phyloP scores from a whole-genome alignment of 2,888 invertebrate species.

The Melinopterus prodromus region DNA sequence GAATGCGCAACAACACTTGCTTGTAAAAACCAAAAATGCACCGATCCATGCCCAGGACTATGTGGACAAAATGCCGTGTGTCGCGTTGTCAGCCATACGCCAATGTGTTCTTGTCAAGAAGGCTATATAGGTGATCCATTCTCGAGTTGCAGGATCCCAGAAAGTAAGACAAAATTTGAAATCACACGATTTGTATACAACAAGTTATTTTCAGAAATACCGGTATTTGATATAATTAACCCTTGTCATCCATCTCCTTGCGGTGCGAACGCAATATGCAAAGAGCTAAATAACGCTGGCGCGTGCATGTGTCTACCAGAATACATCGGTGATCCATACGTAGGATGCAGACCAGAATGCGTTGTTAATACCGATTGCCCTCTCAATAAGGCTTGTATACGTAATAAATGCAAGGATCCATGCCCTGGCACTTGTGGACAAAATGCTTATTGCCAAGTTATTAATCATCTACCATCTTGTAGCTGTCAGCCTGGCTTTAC shows the following conservation, averaged over 20 bases:
- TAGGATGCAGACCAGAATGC: slow-evolving; percentile 72
- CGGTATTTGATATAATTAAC: slow-evolving; percentile 48
- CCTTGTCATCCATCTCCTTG: slow-evolving; percentile 73
- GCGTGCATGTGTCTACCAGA: slow-evolving; percentile 67
- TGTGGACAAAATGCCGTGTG: slow-evolving; percentile 67
- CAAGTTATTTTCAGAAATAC: slow-evolving; percentile 31
- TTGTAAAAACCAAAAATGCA: slow-evolving; percentile 78
- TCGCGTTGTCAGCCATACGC: slow-evolving; percentile 66
- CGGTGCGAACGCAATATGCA: slow-evolving; percentile 70
- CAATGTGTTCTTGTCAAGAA: slow-evolving; percentile 66
- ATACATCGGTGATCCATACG: slow-evolving; percentile 72
- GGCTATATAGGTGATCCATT: slow-evolving; percentile 69
- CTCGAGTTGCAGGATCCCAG: slow-evolving; percentile 55
- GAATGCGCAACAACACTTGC: slow-evolving; percentile 75
- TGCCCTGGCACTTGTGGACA: slow-evolving; percentile 71
- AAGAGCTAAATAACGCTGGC: slow-evolving; percentile 61
- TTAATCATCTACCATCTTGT: slow-evolving; percentile 72
- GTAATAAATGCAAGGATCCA: slow-evolving; percentile 70
- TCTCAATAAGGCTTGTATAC: slow-evolving; percentile 72
- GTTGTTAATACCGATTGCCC: slow-evolving; percentile 72
- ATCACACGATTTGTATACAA: background rate
- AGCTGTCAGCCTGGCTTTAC: slow-evolving; percentile 67
- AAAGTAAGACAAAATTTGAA: slow-evolving; percentile 40
- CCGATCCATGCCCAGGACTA: slow-evolving; percentile 70
- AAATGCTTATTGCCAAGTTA: slow-evolving; percentile 71